Evolutionary conservation across 1,140 invertebrate species (phyloP).

Genomic region (Hydropsyche tenuis): DNA sequence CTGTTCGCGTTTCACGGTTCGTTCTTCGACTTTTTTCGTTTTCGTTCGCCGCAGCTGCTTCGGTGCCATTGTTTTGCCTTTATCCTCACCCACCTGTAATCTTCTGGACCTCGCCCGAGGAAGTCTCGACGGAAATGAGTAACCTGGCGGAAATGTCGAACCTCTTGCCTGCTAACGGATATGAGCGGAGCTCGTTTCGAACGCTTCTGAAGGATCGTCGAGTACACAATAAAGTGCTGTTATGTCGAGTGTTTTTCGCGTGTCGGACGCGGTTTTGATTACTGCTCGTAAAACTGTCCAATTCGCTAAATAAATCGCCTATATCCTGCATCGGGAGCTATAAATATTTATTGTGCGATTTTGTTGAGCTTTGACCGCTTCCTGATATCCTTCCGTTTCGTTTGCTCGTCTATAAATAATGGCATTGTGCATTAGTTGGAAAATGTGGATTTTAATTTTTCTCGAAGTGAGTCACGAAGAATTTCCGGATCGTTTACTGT

Average conservation of each 20-base stretch:
- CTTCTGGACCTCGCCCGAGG: background rate
- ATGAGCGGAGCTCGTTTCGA: constrained; percentile 18
- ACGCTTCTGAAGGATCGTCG: background rate
- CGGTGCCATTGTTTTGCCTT: background rate
- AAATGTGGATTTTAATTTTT: too few relatives aligned
- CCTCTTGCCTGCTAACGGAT: constrained; percentile 12
- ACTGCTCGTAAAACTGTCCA: background rate
- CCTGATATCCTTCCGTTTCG: too few relatives aligned
- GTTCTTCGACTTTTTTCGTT: too few relatives aligned
- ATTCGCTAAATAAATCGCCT: background rate
- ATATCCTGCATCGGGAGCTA: background rate
- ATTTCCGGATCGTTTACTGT: too few relatives aligned
- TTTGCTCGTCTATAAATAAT: too few relatives aligned
- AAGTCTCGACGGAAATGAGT: constrained; percentile 22
- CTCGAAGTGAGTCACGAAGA: too few relatives aligned
- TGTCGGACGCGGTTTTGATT: background rate
- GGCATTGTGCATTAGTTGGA: too few relatives aligned
- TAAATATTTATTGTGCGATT: background rate
- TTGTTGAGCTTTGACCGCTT: too few relatives aligned
- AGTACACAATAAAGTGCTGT: background rate
- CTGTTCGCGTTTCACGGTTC: too few relatives aligned
- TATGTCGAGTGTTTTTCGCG: background rate
- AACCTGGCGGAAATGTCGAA: constrained; percentile 24
- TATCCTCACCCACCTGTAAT: background rate
- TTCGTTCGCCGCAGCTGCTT: too few relatives aligned